These are phyloP conservation scores for Cydia pomonella DNA, from an alignment of 1,140 invertebrate genomes.

Conservation along the genomic window DNA sequence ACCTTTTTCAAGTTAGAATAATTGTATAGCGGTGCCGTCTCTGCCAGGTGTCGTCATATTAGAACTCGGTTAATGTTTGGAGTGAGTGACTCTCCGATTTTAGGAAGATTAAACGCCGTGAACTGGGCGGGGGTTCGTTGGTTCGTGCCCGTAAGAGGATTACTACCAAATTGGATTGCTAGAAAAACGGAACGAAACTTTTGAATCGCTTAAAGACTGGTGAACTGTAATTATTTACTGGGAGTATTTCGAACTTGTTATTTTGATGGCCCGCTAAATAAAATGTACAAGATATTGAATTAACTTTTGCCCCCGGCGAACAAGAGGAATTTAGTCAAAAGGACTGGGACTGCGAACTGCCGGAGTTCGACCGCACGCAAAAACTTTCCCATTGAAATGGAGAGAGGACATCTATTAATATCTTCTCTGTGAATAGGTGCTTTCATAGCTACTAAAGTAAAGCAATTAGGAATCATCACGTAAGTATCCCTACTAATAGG, in stretches of 20 bases:
- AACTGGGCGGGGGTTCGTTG: background rate
- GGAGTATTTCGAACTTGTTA: slow-evolving; percentile 2
- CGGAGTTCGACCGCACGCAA: background rate
- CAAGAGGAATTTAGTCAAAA: slow-evolving; percentile 24
- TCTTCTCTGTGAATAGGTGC: slow-evolving; percentile 12
- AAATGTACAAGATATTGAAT: slow-evolving; percentile 22
- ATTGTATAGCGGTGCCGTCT: slow-evolving; percentile 17
- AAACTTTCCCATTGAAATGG: slow-evolving; percentile 7
- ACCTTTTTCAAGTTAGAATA: background rate
- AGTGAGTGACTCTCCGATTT: slow-evolving; percentile 18
- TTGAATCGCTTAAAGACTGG: background rate
- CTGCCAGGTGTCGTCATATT: slow-evolving; percentile 19
- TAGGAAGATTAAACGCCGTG: slow-evolving; percentile 9
- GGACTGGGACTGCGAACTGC: slow-evolving; percentile 1
- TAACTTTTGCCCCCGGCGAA: slow-evolving; percentile 11
- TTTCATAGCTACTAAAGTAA: background rate
- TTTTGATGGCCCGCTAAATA: slow-evolving; percentile 9
- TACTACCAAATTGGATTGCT: slow-evolving; percentile 14
- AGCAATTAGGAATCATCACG: background rate
- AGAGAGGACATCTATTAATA: slow-evolving; percentile 14
- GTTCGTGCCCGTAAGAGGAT: slow-evolving; percentile 1
- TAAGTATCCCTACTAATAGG: background rate
- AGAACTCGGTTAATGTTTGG: slow-evolving; percentile 17
- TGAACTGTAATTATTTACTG: slow-evolving; percentile 16
- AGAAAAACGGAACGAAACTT: slow-evolving; percentile 10